phyloP scores from a whole-genome alignment of 2,888 invertebrate species.

The Nematopogon swammerdamellus region DNA sequence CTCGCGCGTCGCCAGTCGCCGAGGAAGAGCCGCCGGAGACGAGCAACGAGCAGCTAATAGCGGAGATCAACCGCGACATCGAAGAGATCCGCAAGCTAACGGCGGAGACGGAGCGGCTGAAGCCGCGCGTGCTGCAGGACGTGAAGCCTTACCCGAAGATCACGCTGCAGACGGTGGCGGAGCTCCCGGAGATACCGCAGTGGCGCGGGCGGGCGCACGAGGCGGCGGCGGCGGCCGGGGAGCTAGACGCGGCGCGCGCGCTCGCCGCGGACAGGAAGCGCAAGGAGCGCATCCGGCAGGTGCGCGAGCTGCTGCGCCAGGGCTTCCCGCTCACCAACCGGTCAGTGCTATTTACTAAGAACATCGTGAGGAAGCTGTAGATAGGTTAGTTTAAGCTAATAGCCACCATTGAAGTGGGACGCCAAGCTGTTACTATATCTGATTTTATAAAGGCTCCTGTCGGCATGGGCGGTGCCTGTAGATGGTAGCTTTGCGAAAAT shows the following conservation, averaged over 20 bases:
- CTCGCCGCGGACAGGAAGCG: conserved; percentile 50
- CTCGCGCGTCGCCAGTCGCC: conserved; percentile 41
- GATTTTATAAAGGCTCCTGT: too few species aligned
- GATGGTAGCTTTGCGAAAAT: too few species aligned
- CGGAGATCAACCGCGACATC: conserved; percentile 47
- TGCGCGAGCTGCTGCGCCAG: conserved; percentile 66
- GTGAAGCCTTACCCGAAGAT: conserved; percentile 54
- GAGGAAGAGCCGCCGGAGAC: conserved; percentile 44
- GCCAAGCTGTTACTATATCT: too few species aligned
- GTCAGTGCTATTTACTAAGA: too few species aligned
- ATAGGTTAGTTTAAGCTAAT: too few species aligned
- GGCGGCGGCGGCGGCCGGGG: background rate
- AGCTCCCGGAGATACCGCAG: conserved; percentile 60
- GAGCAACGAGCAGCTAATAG: conserved; percentile 31
- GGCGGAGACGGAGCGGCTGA: conserved; percentile 38
- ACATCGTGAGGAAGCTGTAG: too few species aligned
- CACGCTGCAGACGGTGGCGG: conserved; percentile 59
- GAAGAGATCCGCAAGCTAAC: conserved; percentile 50
- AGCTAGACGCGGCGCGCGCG: background rate
- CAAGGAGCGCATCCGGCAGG: conserved; percentile 64
- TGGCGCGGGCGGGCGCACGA: conserved; percentile 17
- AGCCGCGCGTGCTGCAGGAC: conserved; percentile 44
- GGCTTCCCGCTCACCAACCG: conserved; percentile 48
- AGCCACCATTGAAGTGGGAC: too few species aligned
- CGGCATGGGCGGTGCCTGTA: too few species aligned